Base-by-base conservation (phyloP, 2,113 vertebrate species). In the Toxostoma redivivum region DNA sequence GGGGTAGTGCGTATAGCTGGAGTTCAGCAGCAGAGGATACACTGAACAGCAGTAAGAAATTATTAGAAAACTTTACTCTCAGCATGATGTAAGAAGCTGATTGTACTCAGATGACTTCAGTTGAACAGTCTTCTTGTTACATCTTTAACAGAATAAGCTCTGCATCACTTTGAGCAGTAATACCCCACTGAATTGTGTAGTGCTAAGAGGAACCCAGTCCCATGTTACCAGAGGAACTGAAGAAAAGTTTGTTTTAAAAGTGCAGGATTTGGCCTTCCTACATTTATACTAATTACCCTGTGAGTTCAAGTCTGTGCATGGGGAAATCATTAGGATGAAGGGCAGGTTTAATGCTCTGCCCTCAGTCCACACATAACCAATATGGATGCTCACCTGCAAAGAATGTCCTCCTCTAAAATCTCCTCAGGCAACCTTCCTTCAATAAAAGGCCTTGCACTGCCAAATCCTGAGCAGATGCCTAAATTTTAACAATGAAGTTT, bases 301-400 rank as follows among this genome's bases (percentile, higher is more conserved):
- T 18, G 17, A 31, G 24, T 5, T 42, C 37, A 65, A 69, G 13
- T 30, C 14, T 7, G 1, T 2, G 2, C 19, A 12, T 3, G 2
- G 16, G 27, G 25, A 71, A 54, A 2, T 2, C 21, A 0, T 73
- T 25, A 38, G 38, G 60, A 21, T 23, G 18, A 88, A 54, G 7
- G 69, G 14, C 31, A 86, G 15, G 18, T 78, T 88, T 69, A 69
- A 66, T 2, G 8, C 35, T 23, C 12, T 54, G 28, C 8, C n/a
- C 12, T 81, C 10, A 11, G 9, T n/a, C 83, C 28, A 67, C 4
- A 1, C 8, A 4, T n/a, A 11, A 38, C 1, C 0, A 51, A 15
- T 66, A 23, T 7, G n/a, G 51, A 38, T 28, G 7, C 8, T 73
- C 19, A 40, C 6, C 27, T 40, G 17, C 27, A 62, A 86, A 72